Conservation (phyloP, 1,140 invertebrate species). For the Pantala flavescens region DNA sequence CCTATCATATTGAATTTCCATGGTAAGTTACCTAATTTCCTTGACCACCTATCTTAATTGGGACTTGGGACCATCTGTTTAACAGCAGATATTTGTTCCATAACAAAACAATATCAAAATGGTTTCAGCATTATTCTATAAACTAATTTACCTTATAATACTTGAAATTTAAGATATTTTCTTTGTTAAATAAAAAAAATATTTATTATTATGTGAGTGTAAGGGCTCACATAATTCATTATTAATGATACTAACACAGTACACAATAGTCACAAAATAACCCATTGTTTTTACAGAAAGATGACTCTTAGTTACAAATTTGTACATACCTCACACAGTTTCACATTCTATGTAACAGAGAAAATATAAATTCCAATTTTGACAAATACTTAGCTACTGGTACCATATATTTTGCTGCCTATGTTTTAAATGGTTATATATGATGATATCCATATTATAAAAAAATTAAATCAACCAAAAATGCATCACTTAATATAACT, state of each 20-base stretch:
- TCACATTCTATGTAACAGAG: neutral
- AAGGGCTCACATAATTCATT: neutral
- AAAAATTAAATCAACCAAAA: neutral
- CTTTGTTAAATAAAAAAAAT: no score
- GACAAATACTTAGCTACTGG: neutral
- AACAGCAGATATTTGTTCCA: no score
- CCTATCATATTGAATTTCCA: no score
- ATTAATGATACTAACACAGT: neutral
- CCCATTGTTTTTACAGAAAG: neutral
- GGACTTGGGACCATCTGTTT: no score
- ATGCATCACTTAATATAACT: no score
- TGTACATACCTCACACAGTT: neutral
- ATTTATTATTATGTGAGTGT: neutral
- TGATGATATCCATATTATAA: neutral
- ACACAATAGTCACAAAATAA: slow-evolving; percentile 5
- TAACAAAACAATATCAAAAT: no score
- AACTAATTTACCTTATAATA: no score
- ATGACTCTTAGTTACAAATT: slow-evolving; percentile 1
- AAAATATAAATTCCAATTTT: neutral
- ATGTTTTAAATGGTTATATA: neutral
- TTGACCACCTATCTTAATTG: no score
- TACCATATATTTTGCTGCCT: neutral
- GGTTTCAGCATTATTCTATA: no score
- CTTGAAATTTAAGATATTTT: no score
- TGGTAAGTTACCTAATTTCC: no score